Percentiles rank a stretch among this genome's conserved stretches.
These are phyloP conservation scores for Drosophila elegans DNA, from an alignment of 1,140 invertebrate genomes.

Conservation along the genomic window DNA sequence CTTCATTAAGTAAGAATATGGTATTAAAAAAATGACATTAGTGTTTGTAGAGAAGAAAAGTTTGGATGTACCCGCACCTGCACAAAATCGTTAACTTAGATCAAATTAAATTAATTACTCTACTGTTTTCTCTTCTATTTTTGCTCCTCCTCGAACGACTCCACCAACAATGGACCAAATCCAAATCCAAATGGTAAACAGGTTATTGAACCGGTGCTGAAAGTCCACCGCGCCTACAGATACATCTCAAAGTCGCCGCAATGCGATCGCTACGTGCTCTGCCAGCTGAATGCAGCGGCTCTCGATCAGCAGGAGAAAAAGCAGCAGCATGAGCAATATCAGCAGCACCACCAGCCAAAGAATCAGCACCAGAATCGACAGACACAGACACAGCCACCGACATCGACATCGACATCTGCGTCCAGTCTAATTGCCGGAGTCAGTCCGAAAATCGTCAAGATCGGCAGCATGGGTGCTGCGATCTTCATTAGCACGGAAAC, in stretches of 20 bases:
- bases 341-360: slow-evolving; percentile 77
- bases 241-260: slow-evolving; percentile 89
- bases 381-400: too few relatives aligned
- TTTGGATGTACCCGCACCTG: neutral
- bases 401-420: slow-evolving; percentile 21
- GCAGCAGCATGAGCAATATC: slow-evolving; percentile 50
- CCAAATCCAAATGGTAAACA: slow-evolving; percentile 42
- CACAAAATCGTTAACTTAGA: slow-evolving; percentile 21
- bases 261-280: slow-evolving; percentile 91
- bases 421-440: slow-evolving; percentile 85
- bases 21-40: too few relatives aligned
- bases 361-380: slow-evolving; percentile 46
- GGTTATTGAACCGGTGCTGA: slow-evolving; percentile 90
- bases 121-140: slow-evolving; percentile 61
- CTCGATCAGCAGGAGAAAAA: slow-evolving; percentile 79
- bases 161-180: slow-evolving; percentile 28
- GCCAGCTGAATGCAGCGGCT: slow-evolving; percentile 89
- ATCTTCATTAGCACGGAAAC: slow-evolving; percentile 86
- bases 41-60: neutral
- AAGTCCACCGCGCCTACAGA: slow-evolving; percentile 91
- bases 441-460: slow-evolving; percentile 88
- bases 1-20: too few relatives aligned
- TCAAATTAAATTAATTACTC: slow-evolving; percentile 78
- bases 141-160: slow-evolving; percentile 42
- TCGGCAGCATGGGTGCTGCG: slow-evolving; percentile 88